Evolutionary conservation across 1,140 invertebrate genomes (phyloP), one percentile per base, ranked within the genome.

Genomic region (Xylocopa sonorina): DNA sequence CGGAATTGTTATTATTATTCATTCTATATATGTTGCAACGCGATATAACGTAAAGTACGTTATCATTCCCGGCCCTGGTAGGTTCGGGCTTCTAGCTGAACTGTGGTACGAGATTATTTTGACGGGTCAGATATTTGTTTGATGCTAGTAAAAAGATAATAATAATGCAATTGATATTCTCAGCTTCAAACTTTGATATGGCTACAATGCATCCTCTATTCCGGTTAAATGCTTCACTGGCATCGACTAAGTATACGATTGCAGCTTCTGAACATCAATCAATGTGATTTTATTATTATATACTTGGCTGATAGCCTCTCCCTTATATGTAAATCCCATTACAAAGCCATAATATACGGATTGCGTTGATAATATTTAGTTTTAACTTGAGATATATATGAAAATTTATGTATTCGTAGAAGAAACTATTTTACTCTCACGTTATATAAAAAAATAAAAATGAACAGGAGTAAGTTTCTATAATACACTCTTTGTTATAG

Each of bases 291-390:
- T 87, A 69, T 66, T 76, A 73, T 48, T 73, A 53, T 75, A 58
- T 82, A 86, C 46, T 82, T 64, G 62, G 72, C 64, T 60, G 51
- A 82, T 38, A 69, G 72, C 55, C 63, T 69, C 53, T 77, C 79
- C 81, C 73, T 82, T 86, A 86, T 88, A 86, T 64, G 84, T 88
- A 87, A 86, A 87, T 67, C 86, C 82, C 76, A 29, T 32, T 53
- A 72, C 29, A 63, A n/a, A 85, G 86, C 81, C 86, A 87, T 87
- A 87, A 74, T 80, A 71, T 43, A 78, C 32, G 66, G 14, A 46
- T 43, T 46, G 32, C 41, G 32, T 81, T 53, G 38, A 69, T 77
- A n/a, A 69, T 50, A 58, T 41, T 85, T 81, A 82, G 24, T 63
- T 55, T 34, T 80, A 71, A 82, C 29, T 69, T 64, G 69, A 60